Percentiles rank a stretch among this genome's conserved stretches.
These are phyloP conservation scores for Zele albiditarsus DNA, from an alignment of 2,888 invertebrate species.

Conservation along the genomic window DNA sequence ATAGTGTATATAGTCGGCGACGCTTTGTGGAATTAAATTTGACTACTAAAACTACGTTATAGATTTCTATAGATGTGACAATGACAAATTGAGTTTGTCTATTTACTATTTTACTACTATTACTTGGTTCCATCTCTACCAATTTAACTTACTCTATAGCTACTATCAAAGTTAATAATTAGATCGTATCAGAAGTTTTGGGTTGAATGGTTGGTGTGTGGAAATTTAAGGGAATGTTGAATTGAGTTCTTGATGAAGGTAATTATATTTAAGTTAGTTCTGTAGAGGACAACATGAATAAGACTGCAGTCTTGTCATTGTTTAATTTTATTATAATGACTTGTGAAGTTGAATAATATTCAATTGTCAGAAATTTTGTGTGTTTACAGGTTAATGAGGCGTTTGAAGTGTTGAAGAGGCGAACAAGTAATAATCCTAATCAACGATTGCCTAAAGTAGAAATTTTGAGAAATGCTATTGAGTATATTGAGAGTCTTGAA, in stretches of 20 bases:
- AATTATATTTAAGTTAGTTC: neutral
- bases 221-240: neutral
- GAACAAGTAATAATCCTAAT: slow-evolving; percentile 96
- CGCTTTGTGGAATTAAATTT: slow-evolving; percentile 19
- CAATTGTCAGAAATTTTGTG: neutral
- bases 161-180: slow-evolving; percentile 26
- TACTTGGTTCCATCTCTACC: neutral
- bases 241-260: neutral
- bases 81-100: slow-evolving; percentile 16
- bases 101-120: neutral
- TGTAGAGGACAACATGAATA: neutral
- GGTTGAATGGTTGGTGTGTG: neutral
- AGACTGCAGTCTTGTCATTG: neutral
- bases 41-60: neutral
- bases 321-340: neutral
- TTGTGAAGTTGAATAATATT: neutral
- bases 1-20: slow-evolving; percentile 1
- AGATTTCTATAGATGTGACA: slow-evolving; percentile 2
- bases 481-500: slow-evolving; percentile 95
- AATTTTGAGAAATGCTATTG: slow-evolving; percentile 96
- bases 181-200: slow-evolving; percentile 19
- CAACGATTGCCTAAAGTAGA: slow-evolving; percentile 98
- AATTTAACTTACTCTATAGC: neutral
- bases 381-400: slow-evolving; percentile 93
- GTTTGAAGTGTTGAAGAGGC: slow-evolving; percentile 93